Evolutionary conservation across 2,888 invertebrate species (phyloP).

Genomic region (Eueremaeus valkanovi): DNA sequence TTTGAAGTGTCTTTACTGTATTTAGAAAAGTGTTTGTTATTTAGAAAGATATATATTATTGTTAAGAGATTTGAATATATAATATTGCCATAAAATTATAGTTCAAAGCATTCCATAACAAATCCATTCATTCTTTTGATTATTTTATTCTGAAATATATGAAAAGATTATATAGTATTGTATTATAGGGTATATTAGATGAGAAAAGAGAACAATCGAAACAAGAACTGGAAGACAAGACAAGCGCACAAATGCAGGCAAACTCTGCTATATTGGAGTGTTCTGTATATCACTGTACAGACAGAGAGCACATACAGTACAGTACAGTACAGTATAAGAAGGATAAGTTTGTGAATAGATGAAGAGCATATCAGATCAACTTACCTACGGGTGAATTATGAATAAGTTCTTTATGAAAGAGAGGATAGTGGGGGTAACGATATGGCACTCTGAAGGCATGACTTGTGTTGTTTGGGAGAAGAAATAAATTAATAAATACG

Average conservation of each 20-base stretch:
- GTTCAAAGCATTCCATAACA: too few relatives aligned
- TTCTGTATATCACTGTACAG: too few relatives aligned
- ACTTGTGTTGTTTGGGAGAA: constrained; percentile 35
- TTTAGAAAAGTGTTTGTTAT: too few relatives aligned
- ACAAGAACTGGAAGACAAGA: constrained; percentile 2
- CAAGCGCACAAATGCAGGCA: too few relatives aligned
- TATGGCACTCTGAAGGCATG: constrained; percentile 41
- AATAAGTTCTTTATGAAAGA: constrained; percentile 40
- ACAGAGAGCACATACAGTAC: not conserved
- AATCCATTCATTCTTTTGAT: not conserved
- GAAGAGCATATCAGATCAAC: too few relatives aligned
- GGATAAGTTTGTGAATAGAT: not conserved
- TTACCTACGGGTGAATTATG: constrained; percentile 38
- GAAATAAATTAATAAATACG: constrained; percentile 33
- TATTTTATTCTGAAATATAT: not conserved
- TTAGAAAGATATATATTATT: too few relatives aligned
- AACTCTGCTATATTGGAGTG: too few relatives aligned
- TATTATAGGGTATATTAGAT: too few relatives aligned
- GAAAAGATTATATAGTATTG: too few relatives aligned
- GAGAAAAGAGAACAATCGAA: constrained; percentile 27
- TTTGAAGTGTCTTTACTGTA: too few relatives aligned
- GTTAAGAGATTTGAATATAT: too few relatives aligned
- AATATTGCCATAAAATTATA: too few relatives aligned
- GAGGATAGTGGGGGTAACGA: constrained; percentile 40
- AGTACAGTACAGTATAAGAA: not conserved